Base-by-base conservation (phyloP, 2,888 invertebrate genomes). In the Spisula subtruncata region DNA sequence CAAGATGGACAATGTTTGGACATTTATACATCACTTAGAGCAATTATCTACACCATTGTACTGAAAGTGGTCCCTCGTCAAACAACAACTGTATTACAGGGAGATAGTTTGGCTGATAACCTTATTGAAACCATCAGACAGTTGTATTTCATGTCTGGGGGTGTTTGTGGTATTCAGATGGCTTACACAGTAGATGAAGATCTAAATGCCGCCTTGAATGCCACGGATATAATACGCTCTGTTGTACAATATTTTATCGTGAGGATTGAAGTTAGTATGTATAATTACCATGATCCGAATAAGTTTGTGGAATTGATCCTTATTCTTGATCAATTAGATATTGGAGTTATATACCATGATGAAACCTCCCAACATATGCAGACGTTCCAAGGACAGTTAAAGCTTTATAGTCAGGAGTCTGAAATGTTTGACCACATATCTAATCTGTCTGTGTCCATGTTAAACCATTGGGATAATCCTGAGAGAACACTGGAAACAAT, bases 1-100 rank as follows among this genome's bases (percentile, higher is more conserved):
- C 35, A n/a, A 41, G 32, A 60, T 18, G 83, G 83, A 6, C 35
- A 41, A 29, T 83, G 83, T 60, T 29, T 35, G n/a, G 83, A 83
- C n/a, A 20, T 83, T 20, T 83, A 20, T 41, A 41, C 56, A 12
- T 35, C 25, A 35, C 8, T 83, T 18, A 20, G 35, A 20, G 16
- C 60, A 0, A 41, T 41, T 32, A 12, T 35, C 5, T 83, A 83
- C 32, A 12, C 41, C 0, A 35, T 54, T 12, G 18, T 60, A n/a
- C 32, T 83, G 12, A 32, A 35, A 60, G 32, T 83, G 35, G 60
- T 20, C 10, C 83, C 60, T 12, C 0, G 56, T n/a, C 20, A 83
- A 12, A 16, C 25, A 14, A 56, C 54, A 35, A 35, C 83, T 41
- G 41, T 83, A 20, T n/a, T 54, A 10, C 35, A 60, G n/a, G 29